Base-by-base conservation (phyloP, 2,113 vertebrate genomes). In the Ranitomeya imitator region DNA sequence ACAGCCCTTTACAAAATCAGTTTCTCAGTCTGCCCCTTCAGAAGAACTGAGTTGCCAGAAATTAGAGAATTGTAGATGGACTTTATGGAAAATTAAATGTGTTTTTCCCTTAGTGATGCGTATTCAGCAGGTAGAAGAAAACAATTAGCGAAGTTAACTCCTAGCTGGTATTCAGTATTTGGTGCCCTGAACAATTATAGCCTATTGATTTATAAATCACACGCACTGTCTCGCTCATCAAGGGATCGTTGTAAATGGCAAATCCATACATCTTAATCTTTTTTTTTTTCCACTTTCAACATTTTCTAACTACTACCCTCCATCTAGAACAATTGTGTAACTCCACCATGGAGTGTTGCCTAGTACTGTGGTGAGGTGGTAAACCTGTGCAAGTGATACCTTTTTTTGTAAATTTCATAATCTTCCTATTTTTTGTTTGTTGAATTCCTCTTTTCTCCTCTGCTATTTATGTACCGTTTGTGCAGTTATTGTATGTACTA, bases 191-290 rank as follows among this genome's bases (percentile, higher is more conserved):
- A 54, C 87, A 84, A 83, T 76, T 78, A 88, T 77, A 83, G 59
- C 69, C 45, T 84, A 88, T 88, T 88, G 87, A 88, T 84, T 88
- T 88, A 61, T 52, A 79, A 88, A 88, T 83, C 67, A n/a, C 57
- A 83, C 73, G 57, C 69, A 21, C 86, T 83, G 86, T 76, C 79
- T 76, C 14, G 74, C 79, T 61, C 69, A 83, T 74, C 69, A 77
- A 83, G 55, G 86, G 71, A 83, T 88, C 79, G 21, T 88, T 88
- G 86, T 63, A 83, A 88, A 88, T 88, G 69, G 79, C 69, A 83
- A 88, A 88, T 88, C 86, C 83, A 88, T 88, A 37, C 63, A 76
- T 76, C 79, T 83, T 83, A 88, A 88, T 88, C 67, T 83, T 82
- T 81, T 81, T 65, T 65, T 85, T 74, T 74, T 60, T 59, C 23